phyloP scores from a whole-genome alignment of 92 coral and sea anemone genomes.

The Desmophyllum pertusum region DNA sequence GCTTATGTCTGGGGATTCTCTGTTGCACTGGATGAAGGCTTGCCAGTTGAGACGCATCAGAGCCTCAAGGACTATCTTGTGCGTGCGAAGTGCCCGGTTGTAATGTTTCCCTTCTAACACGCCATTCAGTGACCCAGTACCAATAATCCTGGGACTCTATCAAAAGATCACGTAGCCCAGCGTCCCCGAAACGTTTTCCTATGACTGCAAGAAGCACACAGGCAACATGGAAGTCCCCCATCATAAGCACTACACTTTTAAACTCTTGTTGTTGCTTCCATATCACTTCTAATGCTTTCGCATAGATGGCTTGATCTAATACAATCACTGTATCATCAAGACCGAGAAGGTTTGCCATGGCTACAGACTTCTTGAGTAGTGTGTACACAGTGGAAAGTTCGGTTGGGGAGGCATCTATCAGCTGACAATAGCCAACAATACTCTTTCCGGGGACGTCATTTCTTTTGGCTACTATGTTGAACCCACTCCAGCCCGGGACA shows the following conservation, averaged over 20 bases:
- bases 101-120: constrained; percentile 47
- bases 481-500: constrained; percentile 64
- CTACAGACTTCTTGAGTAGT: constrained; percentile 45
- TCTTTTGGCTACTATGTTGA: constrained; percentile 43
- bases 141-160: constrained; percentile 44
- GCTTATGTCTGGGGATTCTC: background rate
- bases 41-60: constrained; percentile 17
- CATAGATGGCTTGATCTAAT: constrained; percentile 61
- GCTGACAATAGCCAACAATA: constrained; percentile 65
- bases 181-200: constrained; percentile 51
- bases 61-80: constrained; percentile 3
- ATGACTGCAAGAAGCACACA: constrained; percentile 40
- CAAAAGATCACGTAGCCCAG: constrained; percentile 45
- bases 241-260: constrained; percentile 38
- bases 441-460: constrained; percentile 41
- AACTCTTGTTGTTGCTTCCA: constrained; percentile 67
- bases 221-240: constrained; percentile 56
- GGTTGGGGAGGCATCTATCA: constrained; percentile 64
- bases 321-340: constrained; percentile 49
- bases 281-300: constrained; percentile 61
- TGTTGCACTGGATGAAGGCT: background rate
- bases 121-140: constrained; percentile 53
- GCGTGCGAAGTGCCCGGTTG: constrained; percentile 31
- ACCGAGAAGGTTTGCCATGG: constrained; percentile 50
- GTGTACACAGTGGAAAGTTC: constrained; percentile 61